Evolutionary conservation across 2,888 invertebrate species (phyloP), one percentile per base, ranked within the genome.

Genomic region (Trilocha varians): DNA sequence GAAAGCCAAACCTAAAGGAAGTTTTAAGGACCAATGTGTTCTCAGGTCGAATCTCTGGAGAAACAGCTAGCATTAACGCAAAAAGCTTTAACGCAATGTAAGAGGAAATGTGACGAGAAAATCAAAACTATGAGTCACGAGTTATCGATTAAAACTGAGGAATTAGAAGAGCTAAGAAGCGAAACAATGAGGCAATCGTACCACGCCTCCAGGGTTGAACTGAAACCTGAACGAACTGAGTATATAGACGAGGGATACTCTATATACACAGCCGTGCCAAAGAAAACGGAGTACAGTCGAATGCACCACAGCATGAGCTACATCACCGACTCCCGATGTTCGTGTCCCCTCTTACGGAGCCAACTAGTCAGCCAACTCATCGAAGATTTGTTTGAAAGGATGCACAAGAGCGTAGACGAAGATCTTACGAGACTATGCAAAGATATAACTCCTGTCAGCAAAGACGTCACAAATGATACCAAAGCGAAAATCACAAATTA

Each of bases 1-100:
- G 78, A 69, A 70, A 59, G 49, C 50, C 43, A 53, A 54, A 44
- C 47, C 53, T 45, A 62, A 63, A 64, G 70, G 65, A 52, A 59
- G 66, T 72, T 53, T 79, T 80, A 80, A 80, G 25, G 25, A 25
- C n/a, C n/a, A 58, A 55, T 82, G 75, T 83, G 72, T 85, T 78
- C 83, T 70, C 84, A 87, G 87, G 87, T 87, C 17, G 87, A 88
- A 69, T 89, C 88, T 53, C 72, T 90, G 58, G 89, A 88, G 66
- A 78, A 85, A 57, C 87, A 88, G 74, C 73, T 90, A 51, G 62
- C 78, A 41, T 77, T 88, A 47, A 77, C 90, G 43, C 85, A 87
- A 43, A 73, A 82, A 53, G 85, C 88, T 44, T 67, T 91, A 52
- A 78, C 80, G n/a, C 80, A 85, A 48, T 87, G 83, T 59, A 79